phyloP scores from a whole-genome alignment of 2,797 vertebrate genomes.

The Nasua narica region DNA sequence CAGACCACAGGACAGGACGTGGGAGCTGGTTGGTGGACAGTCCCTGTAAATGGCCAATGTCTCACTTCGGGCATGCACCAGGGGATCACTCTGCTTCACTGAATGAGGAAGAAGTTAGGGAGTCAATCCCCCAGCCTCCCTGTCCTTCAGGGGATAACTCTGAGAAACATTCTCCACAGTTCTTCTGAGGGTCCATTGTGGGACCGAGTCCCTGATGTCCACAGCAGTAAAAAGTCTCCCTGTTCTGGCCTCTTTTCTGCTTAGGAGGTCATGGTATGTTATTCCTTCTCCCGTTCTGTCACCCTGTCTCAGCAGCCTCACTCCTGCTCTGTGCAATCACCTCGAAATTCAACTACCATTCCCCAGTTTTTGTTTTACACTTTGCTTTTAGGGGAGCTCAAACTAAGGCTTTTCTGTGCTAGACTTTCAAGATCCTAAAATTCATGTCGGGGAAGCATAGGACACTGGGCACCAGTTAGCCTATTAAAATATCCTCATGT shows the following conservation, averaged over 20 bases:
- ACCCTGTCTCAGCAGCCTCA: not conserved
- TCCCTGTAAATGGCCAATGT: not conserved
- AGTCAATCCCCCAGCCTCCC: not conserved
- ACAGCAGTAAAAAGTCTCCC: not conserved
- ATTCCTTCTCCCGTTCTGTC: not conserved
- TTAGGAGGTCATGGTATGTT: not conserved
- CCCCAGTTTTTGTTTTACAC: not conserved
- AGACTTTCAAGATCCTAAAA: not conserved
- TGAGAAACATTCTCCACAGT: not conserved
- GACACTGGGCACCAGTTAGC: not conserved
- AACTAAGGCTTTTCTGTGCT: not conserved
- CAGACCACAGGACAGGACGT: not conserved
- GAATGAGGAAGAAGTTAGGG: not conserved
- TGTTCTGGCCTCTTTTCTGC: not conserved
- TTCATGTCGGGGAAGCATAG: not conserved
- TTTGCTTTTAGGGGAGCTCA: not conserved
- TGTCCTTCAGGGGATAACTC: not conserved
- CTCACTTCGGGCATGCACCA: not conserved
- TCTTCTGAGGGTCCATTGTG: not conserved
- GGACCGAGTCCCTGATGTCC: not conserved
- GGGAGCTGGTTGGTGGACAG: not conserved
- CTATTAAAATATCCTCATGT: not conserved
- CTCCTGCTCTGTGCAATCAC: not conserved
- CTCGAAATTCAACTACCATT: not conserved
- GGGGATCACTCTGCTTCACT: not conserved